Evolutionary conservation across 1,140 invertebrate species (phyloP).

Genomic region (Galendromus occidentalis): DNA sequence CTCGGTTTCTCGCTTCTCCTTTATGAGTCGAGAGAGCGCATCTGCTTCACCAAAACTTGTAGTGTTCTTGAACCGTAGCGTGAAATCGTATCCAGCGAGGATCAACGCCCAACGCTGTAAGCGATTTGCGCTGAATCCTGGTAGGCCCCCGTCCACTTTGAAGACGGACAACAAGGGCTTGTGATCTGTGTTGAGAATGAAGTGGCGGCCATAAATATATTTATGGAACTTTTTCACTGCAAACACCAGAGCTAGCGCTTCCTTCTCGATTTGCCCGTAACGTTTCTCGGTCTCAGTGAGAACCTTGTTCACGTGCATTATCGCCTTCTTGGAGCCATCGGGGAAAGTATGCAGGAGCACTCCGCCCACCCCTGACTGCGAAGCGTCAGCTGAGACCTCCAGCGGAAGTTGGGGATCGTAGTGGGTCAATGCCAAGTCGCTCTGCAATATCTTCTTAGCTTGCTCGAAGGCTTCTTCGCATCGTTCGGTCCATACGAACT

Average conservation of each 20-base stretch:
- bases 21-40: conserved; percentile 16
- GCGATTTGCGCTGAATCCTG: conserved; percentile 22
- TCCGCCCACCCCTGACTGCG: not conserved
- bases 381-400: not conserved
- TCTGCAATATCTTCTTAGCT: too few relatives aligned
- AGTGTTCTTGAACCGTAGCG: conserved; percentile 22
- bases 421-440: not conserved
- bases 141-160: conserved; percentile 20
- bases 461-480: not conserved
- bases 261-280: conserved; percentile 36
- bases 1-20: not conserved
- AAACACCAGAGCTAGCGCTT: too few relatives aligned
- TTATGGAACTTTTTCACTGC: conserved; percentile 31
- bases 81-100: conserved; percentile 25
- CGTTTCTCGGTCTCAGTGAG: conserved; percentile 29
- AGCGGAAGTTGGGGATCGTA: not conserved
- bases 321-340: not conserved
- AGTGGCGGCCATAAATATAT: conserved; percentile 29
- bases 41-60: conserved; percentile 20
- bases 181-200: conserved; percentile 31
- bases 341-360: not conserved
- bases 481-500: not conserved
- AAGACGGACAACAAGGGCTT: conserved; percentile 29
- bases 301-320: conserved; percentile 17
- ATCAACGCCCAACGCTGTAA: conserved; percentile 26